Evolutionary conservation across 2,888 invertebrate species (phyloP), one percentile per base, ranked within the genome.

Genomic region (Lampropteryx suffumata): DNA sequence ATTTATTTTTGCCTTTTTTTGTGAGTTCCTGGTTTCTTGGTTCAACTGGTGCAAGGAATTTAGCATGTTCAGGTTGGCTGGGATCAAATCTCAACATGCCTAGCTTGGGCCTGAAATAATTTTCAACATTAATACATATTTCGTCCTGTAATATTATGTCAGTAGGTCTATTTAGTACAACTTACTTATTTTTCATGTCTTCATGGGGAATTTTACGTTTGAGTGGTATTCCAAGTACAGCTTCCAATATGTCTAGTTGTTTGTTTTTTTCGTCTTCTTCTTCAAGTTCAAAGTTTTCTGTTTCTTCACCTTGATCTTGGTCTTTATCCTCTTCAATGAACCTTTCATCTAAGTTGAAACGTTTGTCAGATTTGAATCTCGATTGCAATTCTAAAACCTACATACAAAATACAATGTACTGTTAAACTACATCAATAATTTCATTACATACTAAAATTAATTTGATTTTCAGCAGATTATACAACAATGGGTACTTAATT

Each of bases 281-380:
- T 30, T 73, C 62, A 37, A 77, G 48, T 32, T 91, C 87, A 10
- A 91, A 78, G 58, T 82, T 73, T 40, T 72, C 71, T 48, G 77
- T 67, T 21, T 67, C 52, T 62, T 78, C 41, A 5, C 32, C 48
- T 62, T 77, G 43, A 9, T 33, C 78, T 39, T 66, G 75, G n/a
- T 71, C 68, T 17, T 69, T 62, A 11, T 91, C 89, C 37, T 92
- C 91, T 39, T 94, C 94, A 40, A 93, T 81, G 78, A 97, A 97
- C 61, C 94, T 92, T 65, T 93, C 91, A 82, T 95, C 94, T 69
- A 97, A 87, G 59, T 88, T 84, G 82, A 97, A 97, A 70, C 97
- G 92, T 67, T 94, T 92, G 84, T 97, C 97, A 73, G 94, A 92
- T 73, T 94, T 94, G 81, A 92, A 93, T 67, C 92, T 92, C 36